Evolutionary conservation across 2,888 invertebrate genomes (phyloP).

Genomic region (Yponomeuta plumbellus): DNA sequence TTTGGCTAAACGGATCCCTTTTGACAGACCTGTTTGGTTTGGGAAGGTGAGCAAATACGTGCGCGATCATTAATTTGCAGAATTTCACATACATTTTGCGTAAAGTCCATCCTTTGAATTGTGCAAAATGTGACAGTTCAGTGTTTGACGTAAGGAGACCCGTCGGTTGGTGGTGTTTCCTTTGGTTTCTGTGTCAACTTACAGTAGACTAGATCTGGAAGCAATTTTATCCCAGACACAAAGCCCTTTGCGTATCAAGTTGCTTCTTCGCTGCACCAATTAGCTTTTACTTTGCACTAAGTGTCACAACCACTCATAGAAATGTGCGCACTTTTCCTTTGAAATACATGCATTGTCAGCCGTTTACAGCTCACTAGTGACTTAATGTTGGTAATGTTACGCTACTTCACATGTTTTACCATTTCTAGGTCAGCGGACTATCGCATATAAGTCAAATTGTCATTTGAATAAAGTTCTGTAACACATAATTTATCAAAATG

Average conservation of each 20-base stretch:
- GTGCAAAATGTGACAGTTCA: background rate
- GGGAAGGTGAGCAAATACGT: conserved; percentile 52
- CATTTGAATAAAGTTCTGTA: too few relatives aligned
- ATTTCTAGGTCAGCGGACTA: too few relatives aligned
- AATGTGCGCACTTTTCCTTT: conserved; percentile 19
- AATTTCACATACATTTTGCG: conserved; percentile 12
- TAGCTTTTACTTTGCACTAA: conserved; percentile 23
- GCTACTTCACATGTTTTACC: too few relatives aligned
- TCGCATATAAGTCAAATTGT: too few relatives aligned
- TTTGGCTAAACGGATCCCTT: conserved; percentile 32
- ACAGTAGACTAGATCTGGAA: too few relatives aligned
- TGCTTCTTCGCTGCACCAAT: conserved; percentile 18
- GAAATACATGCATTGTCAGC: conserved; percentile 33
- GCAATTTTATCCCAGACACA: background rate
- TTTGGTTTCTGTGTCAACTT: too few relatives aligned
- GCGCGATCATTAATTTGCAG: conserved; percentile 50
- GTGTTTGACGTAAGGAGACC: too few relatives aligned
- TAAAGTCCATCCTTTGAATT: background rate
- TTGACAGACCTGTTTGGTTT: conserved; percentile 59
- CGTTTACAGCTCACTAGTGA: conserved; percentile 30
- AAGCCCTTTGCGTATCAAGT: conserved; percentile 1
- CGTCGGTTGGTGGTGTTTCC: too few relatives aligned
- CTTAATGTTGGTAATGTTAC: too few relatives aligned
- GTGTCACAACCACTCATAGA: conserved; percentile 14
- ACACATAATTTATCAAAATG: too few relatives aligned